Evolutionary conservation across 30 jellyfish, hydroid and myxozoan species (phyloP), one percentile per base, ranked within the genome.

Genomic region (Mastigias papua): DNA sequence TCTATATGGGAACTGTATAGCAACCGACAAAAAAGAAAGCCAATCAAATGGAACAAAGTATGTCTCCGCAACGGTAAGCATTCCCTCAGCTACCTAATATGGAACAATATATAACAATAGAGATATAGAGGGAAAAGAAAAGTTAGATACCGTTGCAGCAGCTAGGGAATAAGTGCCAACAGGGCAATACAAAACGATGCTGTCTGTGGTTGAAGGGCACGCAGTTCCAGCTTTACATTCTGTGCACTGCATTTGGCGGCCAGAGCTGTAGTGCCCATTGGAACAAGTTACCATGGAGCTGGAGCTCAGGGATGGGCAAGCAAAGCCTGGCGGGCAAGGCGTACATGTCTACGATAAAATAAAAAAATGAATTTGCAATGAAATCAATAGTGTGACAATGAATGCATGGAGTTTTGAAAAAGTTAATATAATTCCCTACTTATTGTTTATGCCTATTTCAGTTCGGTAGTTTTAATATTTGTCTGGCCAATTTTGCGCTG

Each of bases 221-320:
- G 99, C 97, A 69, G 29, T 86, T 21, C 99, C 99, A 13, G 97
- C 95, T 20, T 89, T 94, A 62, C 99, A 96, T 48, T 80, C 51
- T 5, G 97, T 90, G 82, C 99, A 96, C 42, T 72, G 73, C 81
- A 67, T 84, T 70, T 96, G 97, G 23, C 86, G 92, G 0, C 97
- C 94, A 58, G 68, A 27, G 73, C 99, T 96, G 96, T 76, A 90
- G 61, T 35, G 63, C 23, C 99, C 99, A 60, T 70, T 63, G 20
- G 92, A 51, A 69, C 99, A 96, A 21, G 92, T 58, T 13, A 74
- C 64, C 82, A 71, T 75, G 6, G 91, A 16, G 25, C 86, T 87
- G 23, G 94, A 78, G 67, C 34, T 46, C 22, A 63, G 64, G 0
- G 90, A 48, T 16, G 98, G 97, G 62, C 99, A 96, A 28, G 90